Conservation (phyloP, 23 tunicate genomes). For the Styela plicata region DNA sequence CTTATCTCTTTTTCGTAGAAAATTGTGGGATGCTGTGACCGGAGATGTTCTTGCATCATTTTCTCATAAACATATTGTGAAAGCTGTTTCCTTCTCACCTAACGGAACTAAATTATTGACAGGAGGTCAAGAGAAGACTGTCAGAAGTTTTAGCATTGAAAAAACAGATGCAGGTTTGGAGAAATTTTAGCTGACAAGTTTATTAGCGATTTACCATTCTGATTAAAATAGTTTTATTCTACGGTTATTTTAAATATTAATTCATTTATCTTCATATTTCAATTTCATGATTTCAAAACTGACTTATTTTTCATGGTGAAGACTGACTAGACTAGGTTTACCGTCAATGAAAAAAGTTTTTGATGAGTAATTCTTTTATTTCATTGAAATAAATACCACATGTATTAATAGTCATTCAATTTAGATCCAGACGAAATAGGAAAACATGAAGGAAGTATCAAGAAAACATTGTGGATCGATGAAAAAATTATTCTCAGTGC, state of each 20-base stretch:
- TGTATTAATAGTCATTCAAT: no score
- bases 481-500: conserved; percentile 48
- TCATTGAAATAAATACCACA: neutral
- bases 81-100: conserved; percentile 92
- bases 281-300: no score
- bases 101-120: conserved; percentile 66
- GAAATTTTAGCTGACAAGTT: no score
- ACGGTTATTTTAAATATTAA: no score
- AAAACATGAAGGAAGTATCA: conserved; percentile 70
- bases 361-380: neutral
- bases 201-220: no score
- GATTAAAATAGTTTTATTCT: no score
- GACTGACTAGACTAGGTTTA: neutral
- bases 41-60: conserved; percentile 67
- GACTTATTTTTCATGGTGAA: no score
- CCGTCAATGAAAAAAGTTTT: neutral
- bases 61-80: conserved; percentile 85
- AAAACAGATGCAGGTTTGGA: conserved; percentile 63
- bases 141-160: conserved; percentile 53
- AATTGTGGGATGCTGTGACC: conserved; percentile 82
- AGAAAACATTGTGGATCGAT: conserved; percentile 61
- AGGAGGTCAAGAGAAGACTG: conserved; percentile 87
- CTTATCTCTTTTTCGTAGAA: conserved; percentile 4
- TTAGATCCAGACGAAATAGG: conserved; percentile 69
- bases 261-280: no score